phyloP scores from a whole-genome alignment of 2,797 vertebrate species.

The Pseudochaenichthys georgianus region DNA sequence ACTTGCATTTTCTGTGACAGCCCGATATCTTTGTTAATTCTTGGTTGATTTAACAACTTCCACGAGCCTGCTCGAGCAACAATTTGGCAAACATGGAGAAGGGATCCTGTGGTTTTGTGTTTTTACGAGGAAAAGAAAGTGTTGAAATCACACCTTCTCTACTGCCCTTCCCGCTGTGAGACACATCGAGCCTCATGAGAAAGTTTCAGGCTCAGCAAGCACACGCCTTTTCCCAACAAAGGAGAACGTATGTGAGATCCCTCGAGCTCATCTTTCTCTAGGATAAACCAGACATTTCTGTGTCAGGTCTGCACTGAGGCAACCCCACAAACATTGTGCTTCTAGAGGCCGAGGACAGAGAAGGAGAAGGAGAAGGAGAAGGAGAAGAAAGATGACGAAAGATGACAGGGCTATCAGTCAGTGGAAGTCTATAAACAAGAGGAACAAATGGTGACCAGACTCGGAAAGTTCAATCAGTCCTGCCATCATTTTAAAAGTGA shows the following conservation, averaged over 20 bases:
- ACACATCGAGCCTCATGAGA: slow-evolving; percentile 4
- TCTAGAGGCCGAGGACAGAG: not conserved
- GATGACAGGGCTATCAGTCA: not conserved
- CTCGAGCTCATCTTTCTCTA: slow-evolving; percentile 10
- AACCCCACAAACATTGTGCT: not conserved
- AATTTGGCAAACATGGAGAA: not conserved
- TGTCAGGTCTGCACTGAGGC: not conserved
- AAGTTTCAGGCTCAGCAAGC: slow-evolving; percentile 13
- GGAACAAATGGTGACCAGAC: not conserved
- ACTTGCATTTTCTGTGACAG: not conserved
- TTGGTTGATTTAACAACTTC: slow-evolving; percentile 12
- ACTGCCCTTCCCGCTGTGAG: slow-evolving; percentile 16
- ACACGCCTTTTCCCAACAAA: not conserved
- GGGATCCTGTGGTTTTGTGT: slow-evolving; percentile 30
- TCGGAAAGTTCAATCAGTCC: not conserved
- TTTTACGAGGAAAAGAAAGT: slow-evolving; percentile 16
- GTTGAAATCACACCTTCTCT: slow-evolving; percentile 22
- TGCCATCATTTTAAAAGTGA: no score
- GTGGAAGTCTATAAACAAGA: not conserved
- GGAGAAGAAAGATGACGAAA: no score
- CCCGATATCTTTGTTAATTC: not conserved
- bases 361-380: no score
- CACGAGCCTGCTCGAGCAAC: slow-evolving; percentile 1
- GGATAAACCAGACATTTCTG: slow-evolving; percentile 7
- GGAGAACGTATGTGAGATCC: slow-evolving; percentile 10